phyloP scores from a whole-genome alignment of 2,113 vertebrate species.

The Erythrolamprus reginae region DNA sequence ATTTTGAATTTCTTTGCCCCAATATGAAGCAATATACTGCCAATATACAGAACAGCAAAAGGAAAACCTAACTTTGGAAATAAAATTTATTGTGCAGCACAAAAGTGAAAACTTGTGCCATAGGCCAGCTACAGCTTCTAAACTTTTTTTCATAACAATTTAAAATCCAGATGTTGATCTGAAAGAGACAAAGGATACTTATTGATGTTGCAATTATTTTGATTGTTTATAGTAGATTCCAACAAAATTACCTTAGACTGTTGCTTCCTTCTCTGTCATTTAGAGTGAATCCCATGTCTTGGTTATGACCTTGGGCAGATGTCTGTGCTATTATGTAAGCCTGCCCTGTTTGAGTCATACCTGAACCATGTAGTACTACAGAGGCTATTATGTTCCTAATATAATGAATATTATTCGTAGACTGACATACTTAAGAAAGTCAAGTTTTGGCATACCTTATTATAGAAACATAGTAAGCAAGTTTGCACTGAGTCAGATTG shows the following conservation, averaged over 20 bases:
- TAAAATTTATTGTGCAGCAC: slow-evolving; percentile 14
- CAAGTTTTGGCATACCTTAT: not conserved
- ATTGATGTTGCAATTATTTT: not conserved
- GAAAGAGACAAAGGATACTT: not conserved
- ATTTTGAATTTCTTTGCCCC: slow-evolving; percentile 28
- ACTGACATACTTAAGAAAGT: not conserved
- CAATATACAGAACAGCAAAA: slow-evolving; percentile 17
- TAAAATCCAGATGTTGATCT: not conserved
- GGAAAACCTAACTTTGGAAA: slow-evolving; percentile 11
- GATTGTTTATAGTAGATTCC: not conserved
- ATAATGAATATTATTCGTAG: not conserved
- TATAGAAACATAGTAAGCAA: not conserved
- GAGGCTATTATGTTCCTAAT: not conserved
- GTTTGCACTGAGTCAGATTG: not conserved
- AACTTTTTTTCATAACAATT: not conserved
- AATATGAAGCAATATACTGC: slow-evolving; percentile 32
- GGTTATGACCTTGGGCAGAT: not conserved
- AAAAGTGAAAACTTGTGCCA: slow-evolving; percentile 26
- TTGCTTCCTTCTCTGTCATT: not conserved
- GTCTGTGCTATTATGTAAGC: not conserved
- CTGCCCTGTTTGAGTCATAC: not conserved
- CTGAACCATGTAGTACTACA: not conserved
- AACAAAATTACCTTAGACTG: not conserved
- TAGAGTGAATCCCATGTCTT: not conserved
- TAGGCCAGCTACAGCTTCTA: slow-evolving; percentile 2